Percentiles rank a stretch among this genome's conserved stretches.
These are phyloP conservation scores for Trachurus trachurus DNA, from an alignment of 2,797 vertebrate genomes.

Conservation along the genomic window DNA sequence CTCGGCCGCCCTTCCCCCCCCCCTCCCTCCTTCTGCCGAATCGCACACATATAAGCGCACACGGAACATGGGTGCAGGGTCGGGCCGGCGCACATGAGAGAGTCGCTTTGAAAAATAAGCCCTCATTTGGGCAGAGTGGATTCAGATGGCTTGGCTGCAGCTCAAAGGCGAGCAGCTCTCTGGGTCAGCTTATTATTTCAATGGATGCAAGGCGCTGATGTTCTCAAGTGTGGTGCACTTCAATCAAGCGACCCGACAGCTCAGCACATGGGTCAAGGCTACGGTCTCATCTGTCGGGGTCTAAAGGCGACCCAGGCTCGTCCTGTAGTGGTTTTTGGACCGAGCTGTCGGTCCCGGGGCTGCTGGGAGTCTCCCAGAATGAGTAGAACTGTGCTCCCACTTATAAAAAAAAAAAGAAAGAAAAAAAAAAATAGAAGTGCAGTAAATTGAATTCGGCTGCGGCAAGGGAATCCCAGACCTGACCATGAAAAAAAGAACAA, in stretches of 20 bases:
- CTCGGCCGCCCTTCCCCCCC: conserved; percentile 56
- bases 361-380: conserved; percentile 19
- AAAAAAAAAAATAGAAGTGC: conserved; percentile 39
- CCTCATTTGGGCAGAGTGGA: conserved; percentile 89
- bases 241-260: conserved; percentile 79
- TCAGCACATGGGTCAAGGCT: conserved; percentile 79
- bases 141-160: conserved; percentile 89
- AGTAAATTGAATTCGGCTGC: conserved; percentile 80
- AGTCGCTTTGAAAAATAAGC: conserved; percentile 88
- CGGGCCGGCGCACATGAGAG: conserved; percentile 77
- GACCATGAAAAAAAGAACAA: conserved; percentile 50
- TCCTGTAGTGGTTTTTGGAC: conserved; percentile 62
- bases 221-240: conserved; percentile 85
- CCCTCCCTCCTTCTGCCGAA: neutral
- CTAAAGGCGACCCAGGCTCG: conserved; percentile 40
- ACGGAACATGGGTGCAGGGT: conserved; percentile 73
- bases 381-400: conserved; percentile 38
- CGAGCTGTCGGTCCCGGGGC: conserved; percentile 7
- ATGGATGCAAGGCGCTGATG: conserved; percentile 84
- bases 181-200: conserved; percentile 88
- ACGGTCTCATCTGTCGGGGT: conserved; percentile 59
- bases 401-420: conserved; percentile 1
- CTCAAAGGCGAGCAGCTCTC: conserved; percentile 85
- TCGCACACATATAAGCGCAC: conserved; percentile 51
- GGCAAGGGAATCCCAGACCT: conserved; percentile 82